Percentiles rank a stretch among this genome's conserved stretches.
These are phyloP conservation scores for Nematolebias whitei DNA, from an alignment of 2,113 vertebrate genomes.

Conservation along the genomic window DNA sequence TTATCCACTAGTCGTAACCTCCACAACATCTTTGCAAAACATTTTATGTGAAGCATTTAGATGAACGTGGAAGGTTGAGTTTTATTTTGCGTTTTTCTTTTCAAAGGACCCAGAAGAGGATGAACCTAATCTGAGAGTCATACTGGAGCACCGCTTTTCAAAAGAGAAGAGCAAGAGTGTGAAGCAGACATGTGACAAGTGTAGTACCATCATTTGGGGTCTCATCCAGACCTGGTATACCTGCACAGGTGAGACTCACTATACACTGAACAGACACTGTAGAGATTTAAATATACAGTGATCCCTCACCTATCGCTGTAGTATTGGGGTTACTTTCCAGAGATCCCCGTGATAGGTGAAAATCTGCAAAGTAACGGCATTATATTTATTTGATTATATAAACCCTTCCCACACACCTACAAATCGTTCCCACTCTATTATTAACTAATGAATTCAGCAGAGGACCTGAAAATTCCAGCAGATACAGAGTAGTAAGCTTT, in stretches of 20 bases:
- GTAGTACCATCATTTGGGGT: constrained; percentile 95
- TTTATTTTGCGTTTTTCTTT: neutral
- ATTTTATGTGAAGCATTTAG: neutral
- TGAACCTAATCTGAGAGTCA: constrained; percentile 89
- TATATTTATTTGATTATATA: too few species aligned
- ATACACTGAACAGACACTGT: neutral
- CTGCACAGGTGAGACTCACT: constrained; percentile 87
- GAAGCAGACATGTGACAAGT: constrained; percentile 96
- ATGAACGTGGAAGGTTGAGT: neutral
- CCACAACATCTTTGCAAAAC: neutral
- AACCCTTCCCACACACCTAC: too few species aligned
- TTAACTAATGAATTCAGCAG: too few species aligned
- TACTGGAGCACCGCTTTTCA: constrained; percentile 95
- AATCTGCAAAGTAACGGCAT: too few species aligned
- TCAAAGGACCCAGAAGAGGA: constrained; percentile 92
- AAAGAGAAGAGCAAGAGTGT: constrained; percentile 99
- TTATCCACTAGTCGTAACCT: neutral
- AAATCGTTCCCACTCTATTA: too few species aligned
- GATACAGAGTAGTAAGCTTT: too few species aligned
- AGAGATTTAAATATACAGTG: neutral
- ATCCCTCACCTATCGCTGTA: too few species aligned
- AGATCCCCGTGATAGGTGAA: too few species aligned
- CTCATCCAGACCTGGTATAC: constrained; percentile 99
- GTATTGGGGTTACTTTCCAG: too few species aligned
- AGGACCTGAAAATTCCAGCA: too few species aligned